Percentiles rank a stretch among this genome's conserved stretches.
These are phyloP conservation scores for Poecilia latipinna DNA, from an alignment of 2,113 vertebrate genomes.

Conservation along the genomic window DNA sequence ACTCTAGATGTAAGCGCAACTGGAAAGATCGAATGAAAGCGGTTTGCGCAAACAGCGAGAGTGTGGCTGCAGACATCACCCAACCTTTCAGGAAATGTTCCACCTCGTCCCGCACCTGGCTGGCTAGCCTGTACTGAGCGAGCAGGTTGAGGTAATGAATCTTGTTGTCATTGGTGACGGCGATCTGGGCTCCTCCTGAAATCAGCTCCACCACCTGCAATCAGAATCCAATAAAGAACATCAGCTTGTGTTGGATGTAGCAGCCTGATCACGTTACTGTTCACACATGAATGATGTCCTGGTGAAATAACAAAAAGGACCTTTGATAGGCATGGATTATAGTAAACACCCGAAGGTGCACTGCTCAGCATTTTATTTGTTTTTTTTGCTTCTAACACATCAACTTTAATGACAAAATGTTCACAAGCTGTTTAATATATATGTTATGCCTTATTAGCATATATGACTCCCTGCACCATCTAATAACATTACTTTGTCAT, in stretches of 20 bases:
- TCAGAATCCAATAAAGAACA: conserved; percentile 2
- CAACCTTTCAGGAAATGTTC: conserved; percentile 98
- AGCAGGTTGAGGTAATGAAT: conserved; percentile 96
- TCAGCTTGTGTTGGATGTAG: not conserved
- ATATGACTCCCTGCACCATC: no score
- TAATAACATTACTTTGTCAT: not conserved
- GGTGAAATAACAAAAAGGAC: no score
- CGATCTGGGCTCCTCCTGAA: conserved; percentile 91
- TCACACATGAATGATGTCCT: no score
- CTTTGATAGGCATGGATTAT: not conserved
- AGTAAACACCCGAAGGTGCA: no score
- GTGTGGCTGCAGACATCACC: conserved; percentile 23
- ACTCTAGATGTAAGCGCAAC: conserved; percentile 17
- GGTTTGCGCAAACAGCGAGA: not conserved
- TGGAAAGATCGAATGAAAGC: conserved; percentile 16
- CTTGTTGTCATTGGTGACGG: conserved; percentile 97
- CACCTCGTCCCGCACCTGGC: conserved; percentile 95
- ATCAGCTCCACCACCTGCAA: conserved; percentile 92
- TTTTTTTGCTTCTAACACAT: not conserved
- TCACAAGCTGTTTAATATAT: not conserved
- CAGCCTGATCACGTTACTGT: not conserved
- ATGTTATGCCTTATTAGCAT: not conserved
- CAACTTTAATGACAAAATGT: not conserved
- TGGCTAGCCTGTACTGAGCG: conserved; percentile 93
- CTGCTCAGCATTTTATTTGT: not conserved